Evolutionary conservation across 2,113 vertebrate genomes (phyloP).

Genomic region (human (Homo sapiens)): GRCh38 chr1:238783501-238784000

Average conservation of each 20-base stretch:
- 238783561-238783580: constrained; percentile 18
- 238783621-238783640: constrained; percentile 13
- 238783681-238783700: neutral
- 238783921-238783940: neutral
- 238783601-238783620: neutral
- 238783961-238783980: neutral
- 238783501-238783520: constrained; percentile 7
- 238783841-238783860: neutral
- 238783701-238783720: neutral
- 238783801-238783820: neutral
- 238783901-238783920: neutral
- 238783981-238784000: neutral
- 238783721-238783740: neutral
- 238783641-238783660: neutral
- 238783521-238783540: neutral
- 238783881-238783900: neutral
- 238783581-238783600: neutral
- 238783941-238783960: neutral
- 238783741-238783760: neutral
- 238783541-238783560: constrained; percentile 18
- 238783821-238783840: neutral
- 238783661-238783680: constrained; percentile 40
- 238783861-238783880: neutral
- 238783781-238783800: neutral
- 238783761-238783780: neutral